Evolutionary conservation across 2,797 vertebrate species (phyloP).

Genomic region (Trachops cirrhosus): DNA sequence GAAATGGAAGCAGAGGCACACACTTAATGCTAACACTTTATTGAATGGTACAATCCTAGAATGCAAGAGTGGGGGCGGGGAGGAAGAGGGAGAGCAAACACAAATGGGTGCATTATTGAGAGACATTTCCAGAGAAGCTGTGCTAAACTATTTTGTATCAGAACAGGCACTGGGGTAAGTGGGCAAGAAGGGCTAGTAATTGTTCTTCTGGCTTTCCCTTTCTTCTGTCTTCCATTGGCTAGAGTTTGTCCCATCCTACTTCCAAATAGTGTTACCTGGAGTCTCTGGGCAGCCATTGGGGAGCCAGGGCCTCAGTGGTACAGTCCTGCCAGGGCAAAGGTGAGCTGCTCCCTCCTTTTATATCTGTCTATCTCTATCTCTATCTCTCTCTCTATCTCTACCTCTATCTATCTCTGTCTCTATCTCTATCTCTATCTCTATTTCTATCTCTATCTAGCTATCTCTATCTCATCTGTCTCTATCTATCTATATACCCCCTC

Average conservation of each 20-base stretch:
- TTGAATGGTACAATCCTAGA: neutral
- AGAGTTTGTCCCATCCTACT: neutral
- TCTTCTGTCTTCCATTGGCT: neutral
- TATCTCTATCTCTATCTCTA: too few relatives aligned
- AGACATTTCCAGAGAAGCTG: neutral
- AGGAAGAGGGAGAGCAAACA: neutral
- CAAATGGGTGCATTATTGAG: neutral
- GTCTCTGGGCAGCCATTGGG: neutral
- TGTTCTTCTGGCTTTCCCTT: neutral
- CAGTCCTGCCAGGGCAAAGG: neutral
- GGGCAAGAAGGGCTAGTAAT: neutral
- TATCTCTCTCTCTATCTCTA: too few relatives aligned
- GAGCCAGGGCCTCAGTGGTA: neutral
- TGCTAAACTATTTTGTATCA: neutral
- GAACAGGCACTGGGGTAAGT: neutral
- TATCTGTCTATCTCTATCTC: neutral
- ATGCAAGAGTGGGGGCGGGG: neutral
- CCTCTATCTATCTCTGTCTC: too few relatives aligned
- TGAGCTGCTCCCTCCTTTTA: neutral
- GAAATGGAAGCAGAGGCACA: neutral
- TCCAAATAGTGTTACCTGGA: neutral
- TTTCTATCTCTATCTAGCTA: too few relatives aligned
- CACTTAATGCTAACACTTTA: neutral
- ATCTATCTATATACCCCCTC: neutral
- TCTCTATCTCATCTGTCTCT: too few relatives aligned